phyloP scores from a whole-genome alignment of 2,888 invertebrate genomes.

The Micoletzkya japonica region DNA sequence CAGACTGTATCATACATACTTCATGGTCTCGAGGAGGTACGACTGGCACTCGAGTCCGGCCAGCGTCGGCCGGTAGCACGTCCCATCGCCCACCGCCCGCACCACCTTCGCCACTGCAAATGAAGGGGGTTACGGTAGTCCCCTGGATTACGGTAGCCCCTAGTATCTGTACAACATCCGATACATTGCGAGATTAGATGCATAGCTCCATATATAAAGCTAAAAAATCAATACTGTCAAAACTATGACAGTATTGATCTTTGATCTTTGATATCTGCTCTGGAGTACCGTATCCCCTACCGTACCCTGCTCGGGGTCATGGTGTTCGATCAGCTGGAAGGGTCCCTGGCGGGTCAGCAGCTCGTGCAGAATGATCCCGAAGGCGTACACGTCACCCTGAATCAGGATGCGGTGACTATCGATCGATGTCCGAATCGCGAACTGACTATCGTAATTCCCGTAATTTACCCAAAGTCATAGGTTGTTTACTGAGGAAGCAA shows the following conservation, averaged over 20 bases:
- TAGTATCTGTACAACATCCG: too few species aligned
- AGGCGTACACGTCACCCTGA: constrained; percentile 90
- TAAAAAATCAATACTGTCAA: too few species aligned
- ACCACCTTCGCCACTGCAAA: constrained; percentile 33
- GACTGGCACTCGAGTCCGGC: constrained; percentile 78
- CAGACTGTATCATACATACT: constrained; percentile 52
- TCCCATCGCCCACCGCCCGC: constrained; percentile 34
- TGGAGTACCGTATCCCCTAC: too few species aligned
- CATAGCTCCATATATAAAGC: too few species aligned
- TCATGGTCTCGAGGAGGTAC: constrained; percentile 80
- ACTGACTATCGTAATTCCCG: too few species aligned
- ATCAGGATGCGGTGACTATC: not conserved
- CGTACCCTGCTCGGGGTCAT: constrained; percentile 17
- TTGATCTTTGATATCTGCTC: too few species aligned
- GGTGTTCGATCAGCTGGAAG: constrained; percentile 69
- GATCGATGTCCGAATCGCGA: not conserved
- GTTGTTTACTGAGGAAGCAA: too few species aligned
- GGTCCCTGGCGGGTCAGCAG: constrained; percentile 88
- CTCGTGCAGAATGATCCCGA: constrained; percentile 91
- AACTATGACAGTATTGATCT: too few species aligned
- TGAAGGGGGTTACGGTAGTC: not conserved
- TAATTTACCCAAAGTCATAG: too few species aligned
- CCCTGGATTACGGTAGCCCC: too few species aligned
- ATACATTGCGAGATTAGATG: too few species aligned
- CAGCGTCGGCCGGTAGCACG: constrained; percentile 72